These are phyloP conservation scores for Parelbella ahira DNA, from an alignment of 2,888 invertebrate genomes.

Conservation along the genomic window DNA sequence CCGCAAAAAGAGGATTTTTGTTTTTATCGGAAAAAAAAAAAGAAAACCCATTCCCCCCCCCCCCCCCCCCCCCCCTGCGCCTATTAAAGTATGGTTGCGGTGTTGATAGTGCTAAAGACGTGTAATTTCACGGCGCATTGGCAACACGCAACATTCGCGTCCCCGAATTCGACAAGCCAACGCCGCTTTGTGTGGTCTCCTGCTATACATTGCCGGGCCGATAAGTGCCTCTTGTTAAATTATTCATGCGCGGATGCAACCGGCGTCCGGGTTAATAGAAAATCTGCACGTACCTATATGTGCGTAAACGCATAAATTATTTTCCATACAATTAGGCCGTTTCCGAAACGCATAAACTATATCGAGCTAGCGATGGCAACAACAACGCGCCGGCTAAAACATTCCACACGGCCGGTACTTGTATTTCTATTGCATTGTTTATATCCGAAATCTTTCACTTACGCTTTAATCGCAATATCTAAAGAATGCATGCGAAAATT, in stretches of 20 bases:
- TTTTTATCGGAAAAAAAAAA: too few species aligned
- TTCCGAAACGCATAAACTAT: conserved; percentile 24
- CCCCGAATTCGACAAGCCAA: too few species aligned
- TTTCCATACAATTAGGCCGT: conserved; percentile 32
- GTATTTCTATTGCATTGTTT: background rate
- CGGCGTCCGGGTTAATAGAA: conserved; percentile 35
- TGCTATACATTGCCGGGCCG: background rate
- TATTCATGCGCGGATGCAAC: conserved; percentile 32
- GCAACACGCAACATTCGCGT: too few species aligned
- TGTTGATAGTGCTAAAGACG: too few species aligned
- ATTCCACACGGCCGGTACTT: conserved; percentile 1
- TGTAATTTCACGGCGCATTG: too few species aligned
- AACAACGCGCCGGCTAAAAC: background rate
- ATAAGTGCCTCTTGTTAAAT: conserved; percentile 24
- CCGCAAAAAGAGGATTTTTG: too few species aligned
- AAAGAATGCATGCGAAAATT: conserved; percentile 29
- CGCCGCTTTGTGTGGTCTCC: conserved; percentile 12
- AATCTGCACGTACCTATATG: conserved; percentile 30
- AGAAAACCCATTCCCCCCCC: too few species aligned
- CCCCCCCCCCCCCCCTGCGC: too few species aligned
- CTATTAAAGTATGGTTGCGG: too few species aligned
- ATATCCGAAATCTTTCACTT: conserved; percentile 16
- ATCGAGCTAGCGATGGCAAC: conserved; percentile 2
- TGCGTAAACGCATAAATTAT: conserved; percentile 15
- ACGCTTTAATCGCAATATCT: conserved; percentile 28